A percentile compares a stretch with the other conserved stretches of the same genome.
phyloP scores from a whole-genome alignment of 2,888 invertebrate species.

The Aphodius granarius region DNA sequence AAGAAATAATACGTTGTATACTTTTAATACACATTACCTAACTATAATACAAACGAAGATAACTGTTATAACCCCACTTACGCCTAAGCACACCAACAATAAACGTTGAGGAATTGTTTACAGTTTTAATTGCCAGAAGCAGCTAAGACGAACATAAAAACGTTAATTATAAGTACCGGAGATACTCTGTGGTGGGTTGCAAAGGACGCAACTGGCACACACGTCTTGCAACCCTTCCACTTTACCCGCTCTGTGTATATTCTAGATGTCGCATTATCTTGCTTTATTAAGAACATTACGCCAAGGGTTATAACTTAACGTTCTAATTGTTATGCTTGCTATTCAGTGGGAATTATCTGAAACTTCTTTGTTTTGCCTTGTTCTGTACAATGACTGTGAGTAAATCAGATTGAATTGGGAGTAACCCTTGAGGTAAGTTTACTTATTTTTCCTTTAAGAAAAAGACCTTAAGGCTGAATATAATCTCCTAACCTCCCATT shows the following conservation, averaged over 20 bases:
- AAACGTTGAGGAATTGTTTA: constrained; percentile 11
- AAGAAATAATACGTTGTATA: too few relatives aligned
- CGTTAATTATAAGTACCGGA: constrained; percentile 8
- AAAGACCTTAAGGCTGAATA: too few relatives aligned
- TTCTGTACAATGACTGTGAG: not conserved
- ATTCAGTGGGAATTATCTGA: constrained; percentile 7
- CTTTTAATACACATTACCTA: not conserved
- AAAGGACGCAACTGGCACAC: constrained; percentile 1
- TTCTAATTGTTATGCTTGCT: constrained; percentile 1
- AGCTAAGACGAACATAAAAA: constrained; percentile 9
- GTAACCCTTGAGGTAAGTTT: too few relatives aligned
- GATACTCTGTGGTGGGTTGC: not conserved
- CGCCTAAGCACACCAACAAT: constrained; percentile 5
- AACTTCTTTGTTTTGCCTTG: constrained; percentile 5
- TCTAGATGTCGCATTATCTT: not conserved
- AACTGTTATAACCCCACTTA: not conserved
- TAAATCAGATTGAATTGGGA: not conserved
- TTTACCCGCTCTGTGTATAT: not conserved
- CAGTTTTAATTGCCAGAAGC: constrained; percentile 12
- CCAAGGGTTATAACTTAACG: constrained; percentile 2
- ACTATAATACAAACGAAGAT: not conserved
- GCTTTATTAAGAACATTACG: not conserved
- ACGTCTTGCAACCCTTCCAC: not conserved
- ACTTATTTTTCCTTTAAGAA: too few relatives aligned
- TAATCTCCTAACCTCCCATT: too few relatives aligned